Percentiles rank a stretch among this genome's conserved stretches.
phyloP scores from a whole-genome alignment of 2,113 vertebrate species.

The Candoia aspera region DNA sequence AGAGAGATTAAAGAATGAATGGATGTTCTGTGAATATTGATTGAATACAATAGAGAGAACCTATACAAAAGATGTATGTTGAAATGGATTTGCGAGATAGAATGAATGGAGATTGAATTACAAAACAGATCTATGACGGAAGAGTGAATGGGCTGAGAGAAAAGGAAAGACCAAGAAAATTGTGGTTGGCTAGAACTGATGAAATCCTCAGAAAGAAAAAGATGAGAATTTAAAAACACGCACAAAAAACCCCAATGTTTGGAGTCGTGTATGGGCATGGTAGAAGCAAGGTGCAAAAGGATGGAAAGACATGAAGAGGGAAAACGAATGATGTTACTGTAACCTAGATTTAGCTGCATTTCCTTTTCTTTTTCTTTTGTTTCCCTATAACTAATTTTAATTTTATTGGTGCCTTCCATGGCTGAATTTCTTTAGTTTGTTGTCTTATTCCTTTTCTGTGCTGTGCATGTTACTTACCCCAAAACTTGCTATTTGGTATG shows the following conservation, averaged over 20 bases:
- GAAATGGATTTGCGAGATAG: no score
- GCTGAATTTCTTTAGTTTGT: neutral
- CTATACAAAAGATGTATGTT: no score
- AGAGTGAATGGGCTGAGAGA: neutral
- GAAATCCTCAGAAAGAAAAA: neutral
- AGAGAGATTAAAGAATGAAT: neutral
- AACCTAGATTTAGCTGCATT: neutral
- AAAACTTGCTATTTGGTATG: neutral
- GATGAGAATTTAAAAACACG: neutral
- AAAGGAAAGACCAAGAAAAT: neutral
- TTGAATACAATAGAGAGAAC: neutral
- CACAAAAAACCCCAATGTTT: neutral
- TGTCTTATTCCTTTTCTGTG: neutral
- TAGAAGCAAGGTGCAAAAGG: neutral
- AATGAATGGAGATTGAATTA: no score
- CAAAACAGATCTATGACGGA: no score
- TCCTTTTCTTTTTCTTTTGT: neutral
- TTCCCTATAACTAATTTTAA: neutral
- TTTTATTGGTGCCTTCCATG: no score
- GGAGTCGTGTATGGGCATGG: neutral
- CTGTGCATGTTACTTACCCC: neutral
- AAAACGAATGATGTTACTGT: neutral
- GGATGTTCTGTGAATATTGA: neutral
- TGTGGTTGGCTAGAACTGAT: neutral
- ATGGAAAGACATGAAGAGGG: neutral